A percentile compares a stretch with the other conserved stretches of the same genome.
phyloP scores from a whole-genome alignment of 2,113 vertebrate genomes.

The Lonchura striata region DNA sequence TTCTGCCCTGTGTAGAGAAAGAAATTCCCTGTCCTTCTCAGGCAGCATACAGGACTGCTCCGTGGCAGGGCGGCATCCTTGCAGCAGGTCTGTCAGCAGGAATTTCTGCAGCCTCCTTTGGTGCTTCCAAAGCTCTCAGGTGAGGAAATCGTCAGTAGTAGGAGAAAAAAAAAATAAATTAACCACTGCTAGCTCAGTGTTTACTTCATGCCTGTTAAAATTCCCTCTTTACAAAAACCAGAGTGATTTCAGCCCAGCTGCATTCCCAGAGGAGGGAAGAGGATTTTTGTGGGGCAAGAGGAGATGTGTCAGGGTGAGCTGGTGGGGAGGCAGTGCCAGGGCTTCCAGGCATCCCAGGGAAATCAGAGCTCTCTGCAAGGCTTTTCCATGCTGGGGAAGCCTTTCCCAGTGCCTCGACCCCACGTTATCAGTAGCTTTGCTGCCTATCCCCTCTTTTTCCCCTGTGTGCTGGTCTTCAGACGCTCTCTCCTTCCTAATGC shows the following conservation, averaged over 20 bases:
- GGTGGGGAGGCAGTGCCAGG: background rate
- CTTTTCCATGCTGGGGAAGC: background rate
- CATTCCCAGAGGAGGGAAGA: background rate
- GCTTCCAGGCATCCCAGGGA: background rate
- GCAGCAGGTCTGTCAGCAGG: background rate
- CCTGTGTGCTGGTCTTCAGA: background rate
- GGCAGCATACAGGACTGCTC: background rate
- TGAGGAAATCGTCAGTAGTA: background rate
- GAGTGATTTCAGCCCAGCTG: background rate
- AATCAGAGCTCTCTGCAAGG: background rate
- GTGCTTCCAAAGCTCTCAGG: background rate
- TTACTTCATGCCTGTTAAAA: background rate
- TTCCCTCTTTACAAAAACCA: background rate
- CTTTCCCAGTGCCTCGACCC: background rate
- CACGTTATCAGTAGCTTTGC: background rate
- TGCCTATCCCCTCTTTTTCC: background rate
- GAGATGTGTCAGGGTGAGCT: background rate
- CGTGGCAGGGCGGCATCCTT: rapidly evolving
- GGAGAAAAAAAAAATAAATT: rapidly evolving
- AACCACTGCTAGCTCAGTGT: background rate
- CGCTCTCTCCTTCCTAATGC: background rate
- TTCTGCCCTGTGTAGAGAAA: background rate
- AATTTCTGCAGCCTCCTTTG: background rate
- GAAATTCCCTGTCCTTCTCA: background rate
- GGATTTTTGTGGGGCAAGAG: rapidly evolving